phyloP scores from a whole-genome alignment of 2,797 vertebrate genomes.

The Labroides dimidiatus region DNA sequence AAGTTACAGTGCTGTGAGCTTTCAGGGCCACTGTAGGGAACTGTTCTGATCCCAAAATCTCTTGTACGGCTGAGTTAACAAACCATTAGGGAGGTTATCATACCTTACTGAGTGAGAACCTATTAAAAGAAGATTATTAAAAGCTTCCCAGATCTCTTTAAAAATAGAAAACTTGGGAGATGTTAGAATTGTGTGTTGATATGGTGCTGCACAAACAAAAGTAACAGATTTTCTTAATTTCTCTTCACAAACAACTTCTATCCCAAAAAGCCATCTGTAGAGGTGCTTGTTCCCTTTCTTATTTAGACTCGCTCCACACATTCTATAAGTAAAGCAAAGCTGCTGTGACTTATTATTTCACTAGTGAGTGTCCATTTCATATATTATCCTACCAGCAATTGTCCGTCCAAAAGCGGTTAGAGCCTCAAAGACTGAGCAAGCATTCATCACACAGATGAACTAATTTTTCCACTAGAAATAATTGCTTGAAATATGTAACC shows the following conservation, averaged over 20 bases:
- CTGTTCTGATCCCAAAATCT: slow-evolving; percentile 8
- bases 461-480: slow-evolving; percentile 78
- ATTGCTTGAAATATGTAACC: slow-evolving; percentile 77
- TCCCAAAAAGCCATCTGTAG: not conserved
- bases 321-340: slow-evolving; percentile 41
- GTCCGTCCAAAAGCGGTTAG: slow-evolving; percentile 71
- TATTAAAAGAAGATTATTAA: slow-evolving; percentile 38
- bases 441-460: slow-evolving; percentile 80
- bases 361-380: slow-evolving; percentile 57
- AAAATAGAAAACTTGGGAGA: slow-evolving; percentile 23
- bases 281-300: slow-evolving; percentile 12
- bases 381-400: slow-evolving; percentile 53
- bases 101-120: slow-evolving; percentile 38
- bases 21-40: too few relatives aligned
- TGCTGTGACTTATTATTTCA: slow-evolving; percentile 58
- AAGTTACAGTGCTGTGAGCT: too few relatives aligned
- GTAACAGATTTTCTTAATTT: slow-evolving; percentile 12
- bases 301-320: slow-evolving; percentile 8
- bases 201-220: slow-evolving; percentile 17
- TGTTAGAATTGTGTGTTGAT: slow-evolving; percentile 29
- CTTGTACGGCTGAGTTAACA: slow-evolving; percentile 14
- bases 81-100: slow-evolving; percentile 35
- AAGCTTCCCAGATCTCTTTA: slow-evolving; percentile 17
- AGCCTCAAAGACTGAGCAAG: slow-evolving; percentile 57
- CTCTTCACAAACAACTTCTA: slow-evolving; percentile 11